Evolutionary conservation across 2,888 invertebrate species (phyloP).

Genomic region (Heliconius aoede): DNA sequence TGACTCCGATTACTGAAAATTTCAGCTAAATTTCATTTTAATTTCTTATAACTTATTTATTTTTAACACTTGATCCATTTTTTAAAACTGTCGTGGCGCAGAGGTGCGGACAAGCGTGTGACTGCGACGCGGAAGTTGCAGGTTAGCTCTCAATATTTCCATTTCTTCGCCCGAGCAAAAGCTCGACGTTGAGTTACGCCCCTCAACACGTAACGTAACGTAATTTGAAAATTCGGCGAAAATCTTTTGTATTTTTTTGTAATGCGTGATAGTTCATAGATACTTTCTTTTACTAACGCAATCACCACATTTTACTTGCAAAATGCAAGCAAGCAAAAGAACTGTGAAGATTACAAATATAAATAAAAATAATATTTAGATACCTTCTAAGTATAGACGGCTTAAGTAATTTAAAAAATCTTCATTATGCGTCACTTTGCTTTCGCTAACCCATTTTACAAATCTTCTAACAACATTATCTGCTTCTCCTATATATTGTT

Average conservation of each 20-base stretch:
- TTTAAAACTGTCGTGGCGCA: too few species aligned
- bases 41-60: background rate
- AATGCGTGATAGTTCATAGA: background rate
- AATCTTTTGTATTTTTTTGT: too few species aligned
- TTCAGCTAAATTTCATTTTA: background rate
- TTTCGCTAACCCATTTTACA: conserved; percentile 72
- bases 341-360: background rate
- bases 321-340: background rate
- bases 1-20: conserved; percentile 88
- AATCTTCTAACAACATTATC: conserved; percentile 88
- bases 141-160: too few species aligned
- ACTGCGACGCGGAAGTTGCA: too few species aligned
- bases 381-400: conserved; percentile 91
- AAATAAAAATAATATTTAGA: conserved; percentile 53
- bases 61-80: too few species aligned
- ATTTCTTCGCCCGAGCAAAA: too few species aligned
- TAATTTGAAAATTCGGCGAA: too few species aligned
- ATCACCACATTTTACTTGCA: background rate
- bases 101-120: too few species aligned
- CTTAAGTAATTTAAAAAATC: conserved; percentile 89
- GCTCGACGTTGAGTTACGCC: too few species aligned
- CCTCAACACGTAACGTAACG: too few species aligned
- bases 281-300: background rate
- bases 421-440: conserved; percentile 57
- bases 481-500: conserved; percentile 85